Base-by-base conservation (phyloP, 2,888 invertebrate genomes). In the Drosophila mimetica region DNA sequence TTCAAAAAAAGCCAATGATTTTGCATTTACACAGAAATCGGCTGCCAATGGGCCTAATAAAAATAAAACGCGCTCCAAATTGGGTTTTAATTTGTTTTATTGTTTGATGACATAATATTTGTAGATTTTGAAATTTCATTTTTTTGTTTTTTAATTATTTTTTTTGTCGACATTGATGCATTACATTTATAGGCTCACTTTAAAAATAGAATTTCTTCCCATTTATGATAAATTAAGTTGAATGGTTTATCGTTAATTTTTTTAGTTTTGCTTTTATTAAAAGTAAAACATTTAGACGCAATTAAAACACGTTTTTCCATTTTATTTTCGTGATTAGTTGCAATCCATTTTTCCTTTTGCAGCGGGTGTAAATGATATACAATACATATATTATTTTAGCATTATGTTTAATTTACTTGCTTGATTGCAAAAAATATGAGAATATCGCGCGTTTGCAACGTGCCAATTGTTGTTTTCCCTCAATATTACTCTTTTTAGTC, bases 351-450 rank as follows among this genome's bases (percentile, higher is more conserved):
- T 60, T 42, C 59, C 74, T 44, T 80, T 25, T 20, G 53, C 41
- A 65, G 79, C 80, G 71, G 83, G 71, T 81, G 86, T 85, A 81
- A 83, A 85, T 85, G 86, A 85, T 83, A 85, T 82, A 85, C 74
- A 85, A 79, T 63, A 69, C 39, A 58, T 16, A 41, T 79, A 65
- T 67, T 76, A 77, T 63, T 52, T 32, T 53, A 36, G 52, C 58
- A 55, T 32, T 71, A 67, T 64, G 42, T 42, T 54, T 71, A 53
- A 71, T 71, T 61, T 59, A 67, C 44, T 77, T 83, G 82, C 66
- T 66, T 39, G 54, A 67, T 64, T 76, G 74, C 78, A 84, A 80
- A 71, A 66, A 55, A 76, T 63, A 79, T 83, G 79, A 78, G 81
- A 84, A 76, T 73, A 47, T 55, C 11, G 76, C 76, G 58, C 84